Percentiles rank a stretch among this genome's conserved stretches.
Conservation (phyloP, 1,140 invertebrate genomes). For the Cylas formicarius region DNA sequence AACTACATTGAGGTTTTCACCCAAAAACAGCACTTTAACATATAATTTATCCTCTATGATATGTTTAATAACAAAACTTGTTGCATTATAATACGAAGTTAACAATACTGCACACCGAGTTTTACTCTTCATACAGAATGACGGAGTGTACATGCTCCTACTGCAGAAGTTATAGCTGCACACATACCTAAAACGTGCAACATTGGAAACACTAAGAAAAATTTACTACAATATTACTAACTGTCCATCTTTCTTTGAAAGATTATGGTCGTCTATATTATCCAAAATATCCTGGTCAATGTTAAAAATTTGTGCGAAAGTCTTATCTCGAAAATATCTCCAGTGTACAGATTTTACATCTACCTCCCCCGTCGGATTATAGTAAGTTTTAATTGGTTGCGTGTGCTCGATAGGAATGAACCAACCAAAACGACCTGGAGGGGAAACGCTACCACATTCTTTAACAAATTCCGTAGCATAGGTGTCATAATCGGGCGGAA, state of each 20-base stretch:
- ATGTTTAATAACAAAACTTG: conserved; percentile 48
- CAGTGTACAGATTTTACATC: conserved; percentile 42
- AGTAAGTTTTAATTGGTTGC: conserved; percentile 24
- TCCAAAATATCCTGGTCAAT: conserved; percentile 30
- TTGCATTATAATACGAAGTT: conserved; percentile 46
- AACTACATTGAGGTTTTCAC: conserved; percentile 47
- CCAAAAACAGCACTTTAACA: conserved; percentile 59
- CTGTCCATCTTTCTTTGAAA: neutral
- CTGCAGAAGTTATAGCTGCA: conserved; percentile 48
- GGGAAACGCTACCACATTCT: conserved; percentile 53
- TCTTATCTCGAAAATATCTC: conserved; percentile 44
- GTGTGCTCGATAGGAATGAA: conserved; percentile 52
- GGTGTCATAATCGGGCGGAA: conserved; percentile 52
- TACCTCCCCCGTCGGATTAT: conserved; percentile 15
- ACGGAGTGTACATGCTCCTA: conserved; percentile 52
- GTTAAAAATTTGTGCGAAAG: conserved; percentile 44
- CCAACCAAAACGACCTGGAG: conserved; percentile 65
- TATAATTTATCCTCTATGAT: conserved; percentile 48
- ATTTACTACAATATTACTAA: neutral
- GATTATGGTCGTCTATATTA: conserved; percentile 2
- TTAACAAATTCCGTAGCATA: conserved; percentile 44
- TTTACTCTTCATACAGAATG: conserved; percentile 43
- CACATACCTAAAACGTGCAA: conserved; percentile 40
- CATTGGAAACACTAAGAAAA: neutral
- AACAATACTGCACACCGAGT: conserved; percentile 54